Evolutionary conservation across 2,797 vertebrate genomes (phyloP).

Genomic region (Hoplostethus mediterraneus): DNA sequence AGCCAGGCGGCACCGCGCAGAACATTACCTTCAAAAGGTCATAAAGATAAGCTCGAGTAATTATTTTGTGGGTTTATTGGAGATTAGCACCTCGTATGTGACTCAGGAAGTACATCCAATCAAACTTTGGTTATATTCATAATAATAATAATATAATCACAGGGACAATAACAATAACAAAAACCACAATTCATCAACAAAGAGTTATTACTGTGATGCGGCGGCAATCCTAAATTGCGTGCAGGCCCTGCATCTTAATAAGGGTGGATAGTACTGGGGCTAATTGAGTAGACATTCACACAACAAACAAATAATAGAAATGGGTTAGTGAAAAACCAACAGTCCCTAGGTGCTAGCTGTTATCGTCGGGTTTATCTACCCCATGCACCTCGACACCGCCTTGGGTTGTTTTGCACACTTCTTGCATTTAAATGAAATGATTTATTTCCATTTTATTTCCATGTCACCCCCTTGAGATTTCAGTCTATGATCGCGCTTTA

Average conservation of each 20-base stretch:
- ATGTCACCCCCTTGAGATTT: constrained; percentile 42
- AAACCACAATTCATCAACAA: constrained; percentile 57
- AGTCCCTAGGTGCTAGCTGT: constrained; percentile 43
- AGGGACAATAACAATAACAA: constrained; percentile 42
- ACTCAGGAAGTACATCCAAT: constrained; percentile 61
- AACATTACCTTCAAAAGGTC: constrained; percentile 64
- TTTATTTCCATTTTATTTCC: constrained; percentile 52
- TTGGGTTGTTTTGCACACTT: constrained; percentile 49
- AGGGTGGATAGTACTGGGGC: constrained; percentile 24
- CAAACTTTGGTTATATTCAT: constrained; percentile 18
- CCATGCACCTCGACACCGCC: constrained; percentile 54
- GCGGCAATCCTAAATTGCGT: constrained; percentile 39
- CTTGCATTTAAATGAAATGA: constrained; percentile 59
- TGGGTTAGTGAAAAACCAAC: constrained; percentile 55
- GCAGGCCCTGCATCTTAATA: constrained; percentile 48
- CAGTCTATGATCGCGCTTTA: constrained; percentile 37
- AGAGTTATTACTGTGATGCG: constrained; percentile 42
- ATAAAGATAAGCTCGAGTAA: constrained; percentile 64
- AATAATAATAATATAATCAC: constrained; percentile 26
- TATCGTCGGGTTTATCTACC: constrained; percentile 47
- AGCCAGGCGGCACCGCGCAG: constrained; percentile 1
- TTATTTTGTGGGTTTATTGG: constrained; percentile 57
- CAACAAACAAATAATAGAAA: constrained; percentile 65
- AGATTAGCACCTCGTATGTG: constrained; percentile 60
- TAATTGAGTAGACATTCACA: constrained; percentile 57